A percentile compares a stretch with the other conserved stretches of the same genome.
Conservation (phyloP, 2,797 vertebrate species). For the Chrosomus eos region DNA sequence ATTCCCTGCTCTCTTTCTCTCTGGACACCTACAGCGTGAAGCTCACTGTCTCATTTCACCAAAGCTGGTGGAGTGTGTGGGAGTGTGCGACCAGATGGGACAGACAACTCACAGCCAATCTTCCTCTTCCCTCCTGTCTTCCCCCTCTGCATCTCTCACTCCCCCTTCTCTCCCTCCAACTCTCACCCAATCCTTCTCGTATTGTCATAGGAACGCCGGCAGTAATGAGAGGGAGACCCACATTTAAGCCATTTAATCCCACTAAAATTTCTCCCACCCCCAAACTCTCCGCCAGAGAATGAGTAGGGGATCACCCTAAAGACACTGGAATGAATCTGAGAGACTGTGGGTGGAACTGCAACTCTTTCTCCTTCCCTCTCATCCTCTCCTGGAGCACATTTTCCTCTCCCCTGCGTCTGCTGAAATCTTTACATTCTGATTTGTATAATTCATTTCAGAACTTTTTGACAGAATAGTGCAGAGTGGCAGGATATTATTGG, state of each 20-base stretch:
- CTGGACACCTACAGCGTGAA: constrained; percentile 59
- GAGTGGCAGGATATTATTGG: not conserved
- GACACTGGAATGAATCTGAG: constrained; percentile 34
- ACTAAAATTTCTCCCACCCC: constrained; percentile 52
- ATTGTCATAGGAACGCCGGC: constrained; percentile 51
- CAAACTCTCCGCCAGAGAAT: constrained; percentile 34
- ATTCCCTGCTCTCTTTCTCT: constrained; percentile 56
- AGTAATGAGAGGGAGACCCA: constrained; percentile 54
- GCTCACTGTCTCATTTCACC: constrained; percentile 64
- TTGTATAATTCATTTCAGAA: not conserved
- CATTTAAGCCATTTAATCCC: constrained; percentile 54
- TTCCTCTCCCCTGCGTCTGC: constrained; percentile 6
- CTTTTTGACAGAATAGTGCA: constrained; percentile 7
- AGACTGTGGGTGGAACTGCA: constrained; percentile 45
- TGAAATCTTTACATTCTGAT: constrained; percentile 9
- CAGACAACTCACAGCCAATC: constrained; percentile 68
- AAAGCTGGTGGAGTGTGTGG: constrained; percentile 66
- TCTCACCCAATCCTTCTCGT: constrained; percentile 50
- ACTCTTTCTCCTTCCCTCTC: constrained; percentile 20
- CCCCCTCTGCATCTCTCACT: constrained; percentile 61
- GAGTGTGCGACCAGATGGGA: constrained; percentile 75
- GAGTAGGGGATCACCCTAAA: constrained; percentile 37
- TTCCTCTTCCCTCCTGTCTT: constrained; percentile 66
- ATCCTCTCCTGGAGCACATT: constrained; percentile 1
- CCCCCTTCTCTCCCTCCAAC: constrained; percentile 52